Evolutionary conservation across 2,888 invertebrate species (phyloP).

Genomic region (Troides aeacus): DNA sequence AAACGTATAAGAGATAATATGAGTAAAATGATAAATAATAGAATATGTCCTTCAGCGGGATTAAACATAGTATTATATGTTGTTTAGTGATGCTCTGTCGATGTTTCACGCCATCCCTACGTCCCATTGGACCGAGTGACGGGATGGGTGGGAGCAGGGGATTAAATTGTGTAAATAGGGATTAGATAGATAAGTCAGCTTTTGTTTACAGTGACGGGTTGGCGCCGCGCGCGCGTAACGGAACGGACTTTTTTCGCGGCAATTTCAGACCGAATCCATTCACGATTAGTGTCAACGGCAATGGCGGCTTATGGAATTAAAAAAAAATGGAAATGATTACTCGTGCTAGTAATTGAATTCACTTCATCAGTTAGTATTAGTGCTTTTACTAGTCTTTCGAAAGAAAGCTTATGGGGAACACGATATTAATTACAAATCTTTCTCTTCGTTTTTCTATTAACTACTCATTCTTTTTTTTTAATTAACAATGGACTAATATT

Average conservation of each 20-base stretch:
- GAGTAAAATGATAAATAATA: too few species aligned
- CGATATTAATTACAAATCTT: too few species aligned
- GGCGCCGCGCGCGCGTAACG: constrained; percentile 57
- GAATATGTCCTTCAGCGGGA: too few species aligned
- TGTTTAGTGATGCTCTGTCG: constrained; percentile 9
- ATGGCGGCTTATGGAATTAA: constrained; percentile 34
- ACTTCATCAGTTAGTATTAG: too few species aligned
- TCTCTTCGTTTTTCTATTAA: too few species aligned
- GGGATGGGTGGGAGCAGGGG: constrained; percentile 51
- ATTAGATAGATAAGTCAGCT: constrained; percentile 72
- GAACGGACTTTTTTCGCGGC: constrained; percentile 52
- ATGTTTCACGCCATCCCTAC: constrained; percentile 15
- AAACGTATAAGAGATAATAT: too few species aligned
- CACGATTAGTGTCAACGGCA: constrained; percentile 33
- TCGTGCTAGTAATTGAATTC: neutral
- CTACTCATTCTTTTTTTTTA: too few species aligned
- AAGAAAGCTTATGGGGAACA: too few species aligned
- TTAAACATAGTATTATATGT: too few species aligned
- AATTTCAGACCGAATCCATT: constrained; percentile 52
- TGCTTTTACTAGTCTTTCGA: too few species aligned
- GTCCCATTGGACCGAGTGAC: constrained; percentile 19
- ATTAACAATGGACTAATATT: too few species aligned
- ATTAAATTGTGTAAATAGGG: constrained; percentile 79
- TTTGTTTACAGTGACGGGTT: constrained; percentile 69
- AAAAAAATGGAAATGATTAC: constrained; percentile 1